A percentile compares a stretch with the other conserved stretches of the same genome.
phyloP scores from a whole-genome alignment of 2,797 vertebrate genomes.

The Sebastes diaconus region DNA sequence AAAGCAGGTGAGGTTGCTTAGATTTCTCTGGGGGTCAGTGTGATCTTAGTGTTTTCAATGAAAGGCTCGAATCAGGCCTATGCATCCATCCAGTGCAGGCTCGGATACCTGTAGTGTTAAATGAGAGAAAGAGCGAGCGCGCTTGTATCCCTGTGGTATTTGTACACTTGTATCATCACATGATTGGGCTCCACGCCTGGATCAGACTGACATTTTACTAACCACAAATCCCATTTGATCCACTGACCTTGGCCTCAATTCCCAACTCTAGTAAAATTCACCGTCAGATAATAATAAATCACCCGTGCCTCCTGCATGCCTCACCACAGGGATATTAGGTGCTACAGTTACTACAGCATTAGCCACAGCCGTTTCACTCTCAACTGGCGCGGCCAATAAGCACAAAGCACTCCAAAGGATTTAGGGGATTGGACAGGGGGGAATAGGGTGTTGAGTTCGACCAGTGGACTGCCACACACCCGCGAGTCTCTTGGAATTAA shows the following conservation, averaged over 20 bases:
- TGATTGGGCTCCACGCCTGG: slow-evolving; percentile 37
- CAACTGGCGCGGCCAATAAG: slow-evolving; percentile 27
- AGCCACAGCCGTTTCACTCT: slow-evolving; percentile 43
- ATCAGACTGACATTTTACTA: slow-evolving; percentile 50
- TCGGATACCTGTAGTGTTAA: slow-evolving; percentile 4
- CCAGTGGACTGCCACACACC: slow-evolving; percentile 43
- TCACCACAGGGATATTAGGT: slow-evolving; percentile 49
- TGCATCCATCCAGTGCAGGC: background rate
- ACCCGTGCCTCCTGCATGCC: slow-evolving; percentile 9
- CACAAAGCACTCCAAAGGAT: slow-evolving; percentile 58
- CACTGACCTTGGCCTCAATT: slow-evolving; percentile 69
- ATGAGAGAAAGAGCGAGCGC: background rate
- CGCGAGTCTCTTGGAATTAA: slow-evolving; percentile 32
- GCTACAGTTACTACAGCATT: slow-evolving; percentile 20
- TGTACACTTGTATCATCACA: slow-evolving; percentile 19
- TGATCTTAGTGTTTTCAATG: background rate
- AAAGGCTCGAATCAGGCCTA: background rate
- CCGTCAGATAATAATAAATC: slow-evolving; percentile 63
- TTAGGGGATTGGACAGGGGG: slow-evolving; percentile 58
- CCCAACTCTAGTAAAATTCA: slow-evolving; percentile 49
- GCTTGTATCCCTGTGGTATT: slow-evolving; percentile 9
- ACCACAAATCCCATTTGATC: slow-evolving; percentile 66
- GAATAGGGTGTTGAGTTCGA: slow-evolving; percentile 28
- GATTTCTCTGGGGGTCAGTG: background rate
- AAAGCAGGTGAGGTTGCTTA: background rate